phyloP scores from a whole-genome alignment of 2,888 invertebrate species.

The Sinodicranocentrus sp. region DNA sequence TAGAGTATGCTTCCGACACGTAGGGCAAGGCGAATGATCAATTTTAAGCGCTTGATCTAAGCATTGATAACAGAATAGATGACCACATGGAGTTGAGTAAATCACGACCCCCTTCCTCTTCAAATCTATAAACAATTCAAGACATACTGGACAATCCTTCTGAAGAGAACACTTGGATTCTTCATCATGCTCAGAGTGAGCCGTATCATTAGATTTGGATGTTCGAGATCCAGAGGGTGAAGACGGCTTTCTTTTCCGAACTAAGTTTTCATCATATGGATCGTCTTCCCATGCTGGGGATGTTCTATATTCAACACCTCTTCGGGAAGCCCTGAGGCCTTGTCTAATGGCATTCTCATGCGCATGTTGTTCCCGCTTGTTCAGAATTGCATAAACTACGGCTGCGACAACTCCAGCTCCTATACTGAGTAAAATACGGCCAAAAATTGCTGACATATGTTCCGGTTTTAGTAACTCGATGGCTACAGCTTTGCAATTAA shows the following conservation, averaged over 20 bases:
- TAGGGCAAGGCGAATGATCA: background rate
- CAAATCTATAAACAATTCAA: too few relatives aligned
- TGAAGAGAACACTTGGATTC: background rate
- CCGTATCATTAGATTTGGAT: too few relatives aligned
- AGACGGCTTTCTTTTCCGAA: too few relatives aligned
- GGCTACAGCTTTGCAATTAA: too few relatives aligned
- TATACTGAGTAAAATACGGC: slow-evolving; percentile 10
- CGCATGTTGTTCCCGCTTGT: slow-evolving; percentile 4
- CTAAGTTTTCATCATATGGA: background rate
- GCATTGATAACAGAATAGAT: slow-evolving; percentile 23
- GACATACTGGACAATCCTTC: too few relatives aligned
- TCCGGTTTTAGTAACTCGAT: too few relatives aligned
- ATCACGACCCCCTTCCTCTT: slow-evolving; percentile 13
- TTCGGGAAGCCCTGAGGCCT: background rate
- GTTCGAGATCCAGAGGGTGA: too few relatives aligned
- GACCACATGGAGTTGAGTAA: slow-evolving; percentile 24
- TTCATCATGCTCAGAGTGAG: background rate
- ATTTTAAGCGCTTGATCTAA: background rate
- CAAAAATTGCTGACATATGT: background rate
- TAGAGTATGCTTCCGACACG: background rate
- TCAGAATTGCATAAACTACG: slow-evolving; percentile 7
- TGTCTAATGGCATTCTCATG: background rate
- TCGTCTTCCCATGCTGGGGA: background rate
- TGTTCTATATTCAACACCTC: background rate
- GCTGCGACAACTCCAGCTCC: slow-evolving; percentile 20